Base-by-base conservation (phyloP, 2,113 vertebrate species). In the Lagopus muta region DNA sequence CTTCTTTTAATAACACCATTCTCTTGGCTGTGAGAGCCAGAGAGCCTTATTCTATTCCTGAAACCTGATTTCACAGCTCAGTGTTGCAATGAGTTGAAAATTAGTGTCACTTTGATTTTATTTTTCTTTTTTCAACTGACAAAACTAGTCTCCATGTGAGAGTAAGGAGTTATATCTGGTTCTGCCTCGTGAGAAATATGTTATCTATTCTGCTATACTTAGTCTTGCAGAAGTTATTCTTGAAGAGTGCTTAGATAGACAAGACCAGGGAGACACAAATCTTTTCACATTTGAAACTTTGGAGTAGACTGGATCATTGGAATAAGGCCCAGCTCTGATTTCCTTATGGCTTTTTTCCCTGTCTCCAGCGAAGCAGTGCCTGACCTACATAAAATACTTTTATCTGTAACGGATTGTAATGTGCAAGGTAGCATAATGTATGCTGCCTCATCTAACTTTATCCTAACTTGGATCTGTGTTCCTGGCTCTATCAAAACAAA, bases 331-430 rank as follows among this genome's bases (percentile, higher is more conserved):
- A 10, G 15, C 58, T 94, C 76, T 92, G 57, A 54, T 94, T 89
- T 92, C 82, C 81, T 70, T 10, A 16, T 6, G 58, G 60, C 28
- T 90, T 72, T 88, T 82, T 71, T 27, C 36, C 25, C 45, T 24
- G 72, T 83, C 81, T 94, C 69, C 60, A 58, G 75, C 69, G 86
- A 94, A 76, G 72, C 65, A 45, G 28, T 77, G 47, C 62, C 83
- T 94, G 94, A 91, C 92, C 86, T 94, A 94, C 62, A 91, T 96
- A 92, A 82, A 88, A 55, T 34, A 81, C 80, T 92, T 94, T 54
- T 32, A 61, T 92, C 62, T 88, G 57, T 58, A 79, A 42, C 88
- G 93, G 72, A 76, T 22, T 64, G 71, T 58, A 9, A 50, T 48
- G 62, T 93, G 58, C 85, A 69, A 55, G 75, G 86, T 89, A 92